Conservation (phyloP, 2,113 vertebrate genomes). For the Lagenorhynchus albirostris region DNA sequence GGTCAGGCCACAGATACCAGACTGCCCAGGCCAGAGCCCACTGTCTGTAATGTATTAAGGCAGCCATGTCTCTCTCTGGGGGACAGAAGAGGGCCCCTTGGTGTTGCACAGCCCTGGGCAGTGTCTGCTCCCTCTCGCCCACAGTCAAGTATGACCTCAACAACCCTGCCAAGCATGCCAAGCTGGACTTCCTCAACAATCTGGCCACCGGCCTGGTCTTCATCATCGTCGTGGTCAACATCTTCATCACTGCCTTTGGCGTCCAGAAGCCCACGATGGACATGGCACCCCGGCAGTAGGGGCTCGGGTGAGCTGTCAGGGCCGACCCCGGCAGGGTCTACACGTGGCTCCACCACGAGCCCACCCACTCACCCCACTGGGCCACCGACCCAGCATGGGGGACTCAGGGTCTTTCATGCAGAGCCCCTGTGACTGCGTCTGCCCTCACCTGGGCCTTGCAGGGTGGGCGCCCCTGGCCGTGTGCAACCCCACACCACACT, state of each 20-base stretch:
- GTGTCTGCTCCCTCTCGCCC: neutral
- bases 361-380: neutral
- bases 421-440: neutral
- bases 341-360: neutral
- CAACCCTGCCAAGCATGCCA: slow-evolving; percentile 89
- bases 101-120: neutral
- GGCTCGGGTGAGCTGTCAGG: slow-evolving; percentile 70
- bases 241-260: slow-evolving; percentile 98
- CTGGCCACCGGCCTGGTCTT: slow-evolving; percentile 92
- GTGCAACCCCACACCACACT: neutral
- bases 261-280: slow-evolving; percentile 87
- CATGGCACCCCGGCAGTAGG: slow-evolving; percentile 55
- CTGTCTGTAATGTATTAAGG: neutral
- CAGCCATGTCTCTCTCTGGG: neutral
- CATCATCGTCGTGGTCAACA: slow-evolving; percentile 94
- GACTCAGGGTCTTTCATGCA: neutral
- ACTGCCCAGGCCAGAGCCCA: neutral
- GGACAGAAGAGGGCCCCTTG: neutral
- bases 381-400: neutral
- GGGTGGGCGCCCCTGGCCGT: neutral
- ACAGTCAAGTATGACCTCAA: slow-evolving; percentile 98
- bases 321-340: too few relatives aligned
- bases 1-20: neutral
- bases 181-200: slow-evolving; percentile 94
- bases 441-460: neutral